Evolutionary conservation across 2,797 vertebrate genomes (phyloP).

Genomic region (Tragelaphus oryx): DNA sequence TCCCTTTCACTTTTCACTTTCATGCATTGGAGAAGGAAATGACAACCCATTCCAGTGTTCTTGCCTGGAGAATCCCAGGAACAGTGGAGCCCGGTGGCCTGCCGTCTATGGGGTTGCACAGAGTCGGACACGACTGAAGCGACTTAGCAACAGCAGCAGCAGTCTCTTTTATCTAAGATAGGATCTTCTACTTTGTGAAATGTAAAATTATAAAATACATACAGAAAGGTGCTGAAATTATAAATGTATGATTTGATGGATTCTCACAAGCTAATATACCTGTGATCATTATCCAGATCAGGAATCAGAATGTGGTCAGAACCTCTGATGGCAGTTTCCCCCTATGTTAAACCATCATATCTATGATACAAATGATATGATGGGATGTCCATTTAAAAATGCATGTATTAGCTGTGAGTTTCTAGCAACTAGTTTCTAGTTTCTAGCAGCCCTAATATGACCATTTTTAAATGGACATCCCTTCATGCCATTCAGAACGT

Average conservation of each 20-base stretch:
- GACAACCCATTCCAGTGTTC: too few species aligned
- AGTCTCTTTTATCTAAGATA: background rate
- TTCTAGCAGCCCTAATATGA: background rate
- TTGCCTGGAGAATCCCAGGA: too few species aligned
- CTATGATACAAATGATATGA: background rate
- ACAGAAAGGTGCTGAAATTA: background rate
- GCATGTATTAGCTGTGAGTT: background rate
- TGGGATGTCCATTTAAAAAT: background rate
- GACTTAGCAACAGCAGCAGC: too few species aligned
- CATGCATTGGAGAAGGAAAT: too few species aligned
- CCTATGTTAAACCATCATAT: background rate
- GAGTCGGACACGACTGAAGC: too few species aligned
- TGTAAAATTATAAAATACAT: background rate
- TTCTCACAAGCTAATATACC: background rate
- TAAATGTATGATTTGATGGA: background rate
- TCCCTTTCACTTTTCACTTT: too few species aligned
- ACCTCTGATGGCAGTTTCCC: background rate
- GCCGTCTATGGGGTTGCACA: too few species aligned
- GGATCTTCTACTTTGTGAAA: background rate
- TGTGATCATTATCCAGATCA: background rate
- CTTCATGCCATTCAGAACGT: background rate
- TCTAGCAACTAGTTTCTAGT: background rate
- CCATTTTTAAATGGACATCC: background rate
- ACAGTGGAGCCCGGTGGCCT: too few species aligned
- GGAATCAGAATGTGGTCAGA: background rate